Conservation (phyloP, 2,888 invertebrate species). For the Trileptium ribeirensis region DNA sequence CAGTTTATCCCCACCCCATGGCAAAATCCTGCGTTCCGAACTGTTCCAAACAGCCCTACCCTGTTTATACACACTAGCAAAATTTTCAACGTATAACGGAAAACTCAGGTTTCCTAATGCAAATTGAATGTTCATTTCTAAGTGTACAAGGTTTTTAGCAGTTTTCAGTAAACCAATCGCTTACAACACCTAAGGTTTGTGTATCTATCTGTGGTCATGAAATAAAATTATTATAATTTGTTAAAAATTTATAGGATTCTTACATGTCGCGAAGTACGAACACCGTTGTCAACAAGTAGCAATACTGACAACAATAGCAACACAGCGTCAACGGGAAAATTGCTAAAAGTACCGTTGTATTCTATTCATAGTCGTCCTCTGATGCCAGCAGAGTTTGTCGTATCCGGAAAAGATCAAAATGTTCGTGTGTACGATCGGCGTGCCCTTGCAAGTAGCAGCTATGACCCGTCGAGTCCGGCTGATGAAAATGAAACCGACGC, state of each 20-base stretch:
- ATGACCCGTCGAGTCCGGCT: neutral
- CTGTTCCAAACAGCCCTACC: no score
- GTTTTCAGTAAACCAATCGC: no score
- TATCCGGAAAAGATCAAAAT: constrained; percentile 71
- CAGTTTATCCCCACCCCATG: no score
- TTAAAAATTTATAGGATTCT: neutral
- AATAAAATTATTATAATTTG: no score
- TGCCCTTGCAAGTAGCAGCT: neutral
- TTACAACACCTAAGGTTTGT: no score
- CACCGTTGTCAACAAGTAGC: neutral
- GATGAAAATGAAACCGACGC: neutral
- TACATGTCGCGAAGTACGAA: neutral
- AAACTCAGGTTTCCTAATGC: no score
- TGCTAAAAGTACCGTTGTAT: constrained; percentile 69
- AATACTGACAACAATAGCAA: neutral
- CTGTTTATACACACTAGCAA: no score
- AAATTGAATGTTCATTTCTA: no score
- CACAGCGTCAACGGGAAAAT: neutral
- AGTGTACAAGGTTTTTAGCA: no score
- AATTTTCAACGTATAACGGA: no score
- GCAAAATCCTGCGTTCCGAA: no score
- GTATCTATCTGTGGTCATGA: no score
- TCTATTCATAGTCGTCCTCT: constrained; percentile 77
- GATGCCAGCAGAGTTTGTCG: constrained; percentile 68
- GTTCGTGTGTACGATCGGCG: constrained; percentile 26